These are phyloP conservation scores for Flexamia atlantica DNA, from an alignment of 2,888 invertebrate genomes.

Conservation along the genomic window DNA sequence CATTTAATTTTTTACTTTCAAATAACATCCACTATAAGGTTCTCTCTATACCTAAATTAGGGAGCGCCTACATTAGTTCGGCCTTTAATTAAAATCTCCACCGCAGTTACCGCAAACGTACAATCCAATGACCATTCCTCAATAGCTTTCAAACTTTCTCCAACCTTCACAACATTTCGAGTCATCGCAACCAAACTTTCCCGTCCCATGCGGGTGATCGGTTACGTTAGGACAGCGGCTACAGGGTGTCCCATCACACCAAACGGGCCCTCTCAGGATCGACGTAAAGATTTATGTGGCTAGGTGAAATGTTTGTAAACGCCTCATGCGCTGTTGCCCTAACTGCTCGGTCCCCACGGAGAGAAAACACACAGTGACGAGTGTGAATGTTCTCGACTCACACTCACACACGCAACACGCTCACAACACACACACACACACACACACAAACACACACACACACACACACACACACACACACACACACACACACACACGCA, in stretches of 20 bases:
- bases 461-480: constrained; percentile 2
- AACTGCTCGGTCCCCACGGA: not conserved
- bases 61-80: too few relatives aligned
- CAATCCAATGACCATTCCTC: too few relatives aligned
- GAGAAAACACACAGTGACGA: not conserved
- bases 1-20: too few relatives aligned
- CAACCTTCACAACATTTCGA: too few relatives aligned
- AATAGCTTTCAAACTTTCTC: too few relatives aligned
- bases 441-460: not conserved
- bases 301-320: constrained; percentile 41
- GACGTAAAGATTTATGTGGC: constrained; percentile 47
- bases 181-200: too few relatives aligned
- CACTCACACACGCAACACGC: not conserved
- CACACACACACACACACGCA: constrained; percentile 4
- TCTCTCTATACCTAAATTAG: too few relatives aligned
- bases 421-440: constrained; percentile 8
- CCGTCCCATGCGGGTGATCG: constrained; percentile 69
- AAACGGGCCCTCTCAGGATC: constrained; percentile 2
- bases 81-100: too few relatives aligned
- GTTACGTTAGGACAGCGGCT: not conserved
- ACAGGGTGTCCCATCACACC: constrained; percentile 35
- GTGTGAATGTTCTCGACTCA: not conserved
- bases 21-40: too few relatives aligned
- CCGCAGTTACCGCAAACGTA: too few relatives aligned
- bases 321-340: constrained; percentile 19